Evolutionary conservation across 2,113 vertebrate genomes (phyloP).

Genomic region (Labeo catla): DNA sequence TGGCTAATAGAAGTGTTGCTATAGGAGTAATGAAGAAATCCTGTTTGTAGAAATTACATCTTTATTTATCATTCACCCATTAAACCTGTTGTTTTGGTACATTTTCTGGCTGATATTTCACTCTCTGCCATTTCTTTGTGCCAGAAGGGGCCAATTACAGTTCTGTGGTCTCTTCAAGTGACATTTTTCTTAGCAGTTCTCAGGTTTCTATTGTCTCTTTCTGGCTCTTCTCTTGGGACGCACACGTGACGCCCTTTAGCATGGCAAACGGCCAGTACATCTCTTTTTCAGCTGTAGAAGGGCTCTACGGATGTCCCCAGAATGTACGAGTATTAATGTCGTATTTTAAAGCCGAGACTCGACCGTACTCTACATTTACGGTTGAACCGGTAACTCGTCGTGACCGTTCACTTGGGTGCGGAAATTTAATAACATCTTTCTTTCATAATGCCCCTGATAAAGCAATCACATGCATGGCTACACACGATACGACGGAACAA

Average conservation of each 20-base stretch:
- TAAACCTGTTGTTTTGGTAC: neutral
- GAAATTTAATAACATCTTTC: conserved; percentile 40
- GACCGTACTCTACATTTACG: neutral
- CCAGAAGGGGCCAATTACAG: conserved; percentile 1
- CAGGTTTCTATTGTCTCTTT: conserved; percentile 34
- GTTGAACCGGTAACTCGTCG: conserved; percentile 1
- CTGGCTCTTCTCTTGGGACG: conserved; percentile 27
- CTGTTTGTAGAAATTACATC: neutral
- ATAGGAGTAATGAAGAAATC: neutral
- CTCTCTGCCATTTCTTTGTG: conserved; percentile 13
- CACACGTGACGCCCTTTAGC: conserved; percentile 3
- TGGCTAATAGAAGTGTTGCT: neutral
- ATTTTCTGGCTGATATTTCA: conserved; percentile 21
- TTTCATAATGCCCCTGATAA: conserved; percentile 24
- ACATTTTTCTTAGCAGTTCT: conserved; percentile 25
- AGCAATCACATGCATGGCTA: conserved; percentile 38
- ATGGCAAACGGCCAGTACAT: conserved; percentile 28
- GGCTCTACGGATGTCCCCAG: neutral
- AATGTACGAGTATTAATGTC: neutral
- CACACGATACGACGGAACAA: conserved; percentile 32
- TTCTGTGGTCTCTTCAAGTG: conserved; percentile 26
- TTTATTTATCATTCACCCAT: neutral
- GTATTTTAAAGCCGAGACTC: neutral
- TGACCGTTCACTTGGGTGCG: conserved; percentile 19
- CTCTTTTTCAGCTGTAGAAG: conserved; percentile 18